Conservation (phyloP, 2,797 vertebrate species). For the Hippoglossus hippoglossus region DNA sequence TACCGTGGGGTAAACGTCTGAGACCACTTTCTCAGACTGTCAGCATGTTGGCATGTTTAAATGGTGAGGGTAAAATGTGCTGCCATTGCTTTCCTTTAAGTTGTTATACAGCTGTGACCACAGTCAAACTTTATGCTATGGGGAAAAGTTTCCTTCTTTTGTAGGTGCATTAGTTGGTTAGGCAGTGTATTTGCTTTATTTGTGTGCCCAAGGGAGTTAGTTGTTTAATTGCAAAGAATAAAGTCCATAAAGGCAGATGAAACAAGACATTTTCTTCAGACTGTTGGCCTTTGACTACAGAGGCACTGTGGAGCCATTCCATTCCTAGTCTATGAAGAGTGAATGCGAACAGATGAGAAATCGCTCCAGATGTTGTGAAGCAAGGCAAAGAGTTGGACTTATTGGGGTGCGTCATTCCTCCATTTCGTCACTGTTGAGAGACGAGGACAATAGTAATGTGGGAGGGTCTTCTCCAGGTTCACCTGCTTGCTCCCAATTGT, state of each 20-base stretch:
- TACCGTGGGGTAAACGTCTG: neutral
- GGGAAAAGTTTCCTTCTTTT: too few relatives aligned
- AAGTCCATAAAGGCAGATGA: neutral
- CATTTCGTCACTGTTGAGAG: neutral
- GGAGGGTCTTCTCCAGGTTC: too few relatives aligned
- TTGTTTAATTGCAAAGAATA: neutral
- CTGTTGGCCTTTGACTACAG: neutral
- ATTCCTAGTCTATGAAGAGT: neutral
- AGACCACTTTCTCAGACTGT: neutral
- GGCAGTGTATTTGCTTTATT: neutral
- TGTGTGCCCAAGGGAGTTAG: neutral
- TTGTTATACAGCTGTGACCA: slow-evolving; percentile 22
- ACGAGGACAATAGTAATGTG: neutral
- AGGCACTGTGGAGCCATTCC: neutral
- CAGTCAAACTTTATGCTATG: neutral
- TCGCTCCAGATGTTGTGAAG: neutral
- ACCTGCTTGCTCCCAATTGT: too few relatives aligned
- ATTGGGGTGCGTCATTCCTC: neutral
- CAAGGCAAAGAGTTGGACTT: neutral
- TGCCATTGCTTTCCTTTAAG: slow-evolving; percentile 12
- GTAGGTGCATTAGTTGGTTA: too few relatives aligned
- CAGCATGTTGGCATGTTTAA: neutral
- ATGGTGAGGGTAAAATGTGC: slow-evolving; percentile 9
- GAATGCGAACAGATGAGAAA: neutral
- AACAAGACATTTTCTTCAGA: too few relatives aligned